phyloP scores from a whole-genome alignment of 1,140 invertebrate genomes.

The Leptinotarsa lineolata region DNA sequence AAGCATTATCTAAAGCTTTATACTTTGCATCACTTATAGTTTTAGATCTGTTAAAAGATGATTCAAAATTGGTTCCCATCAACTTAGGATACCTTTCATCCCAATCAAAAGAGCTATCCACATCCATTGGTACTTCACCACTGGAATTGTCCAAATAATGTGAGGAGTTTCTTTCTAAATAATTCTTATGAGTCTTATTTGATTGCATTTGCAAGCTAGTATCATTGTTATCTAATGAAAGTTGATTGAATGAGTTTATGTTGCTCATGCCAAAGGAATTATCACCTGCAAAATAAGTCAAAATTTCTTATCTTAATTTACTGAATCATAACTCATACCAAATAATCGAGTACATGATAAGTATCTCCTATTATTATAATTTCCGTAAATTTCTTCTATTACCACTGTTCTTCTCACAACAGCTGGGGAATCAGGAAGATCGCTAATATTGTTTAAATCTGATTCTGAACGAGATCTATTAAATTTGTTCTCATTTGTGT shows the following conservation, averaged over 20 bases:
- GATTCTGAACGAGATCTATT: constrained; percentile 30
- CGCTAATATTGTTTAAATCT: constrained; percentile 4
- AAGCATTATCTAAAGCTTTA: constrained; percentile 11
- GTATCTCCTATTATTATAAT: background rate
- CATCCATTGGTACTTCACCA: constrained; percentile 14
- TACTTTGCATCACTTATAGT: background rate
- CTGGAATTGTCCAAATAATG: background rate
- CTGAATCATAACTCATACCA: background rate
- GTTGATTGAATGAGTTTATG: background rate
- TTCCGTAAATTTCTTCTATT: constrained; percentile 15
- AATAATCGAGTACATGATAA: background rate
- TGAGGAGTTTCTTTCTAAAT: background rate
- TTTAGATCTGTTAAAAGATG: background rate
- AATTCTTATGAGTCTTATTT: too few species aligned
- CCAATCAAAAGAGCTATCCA: constrained; percentile 12
- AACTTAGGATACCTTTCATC: constrained; percentile 9
- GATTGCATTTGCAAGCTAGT: too few species aligned
- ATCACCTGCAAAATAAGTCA: background rate
- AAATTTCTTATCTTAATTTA: too few species aligned
- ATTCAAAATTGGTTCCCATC: background rate
- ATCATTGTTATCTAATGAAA: too few species aligned
- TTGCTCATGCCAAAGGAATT: background rate
- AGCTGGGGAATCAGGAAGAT: background rate
- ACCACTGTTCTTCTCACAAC: constrained; percentile 16
- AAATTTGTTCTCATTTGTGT: constrained; percentile 11